Evolutionary conservation across 2,113 vertebrate genomes (phyloP).

Genomic region (Tychaedon coryphoeus): DNA sequence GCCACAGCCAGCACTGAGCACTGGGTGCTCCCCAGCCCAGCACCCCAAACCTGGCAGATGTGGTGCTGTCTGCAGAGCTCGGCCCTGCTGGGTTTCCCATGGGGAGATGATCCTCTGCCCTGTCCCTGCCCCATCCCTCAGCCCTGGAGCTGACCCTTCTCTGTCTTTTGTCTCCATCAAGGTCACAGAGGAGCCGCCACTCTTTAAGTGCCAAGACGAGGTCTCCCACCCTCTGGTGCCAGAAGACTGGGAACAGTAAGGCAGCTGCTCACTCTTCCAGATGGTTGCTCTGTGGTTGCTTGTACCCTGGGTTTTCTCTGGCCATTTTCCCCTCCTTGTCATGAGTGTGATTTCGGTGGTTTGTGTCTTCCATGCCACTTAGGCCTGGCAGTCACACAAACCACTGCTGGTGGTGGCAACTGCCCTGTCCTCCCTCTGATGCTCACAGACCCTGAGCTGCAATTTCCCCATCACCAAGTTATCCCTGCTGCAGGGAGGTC

Average conservation of each 20-base stretch:
- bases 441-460: not conserved
- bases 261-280: not conserved
- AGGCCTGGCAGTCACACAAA: not conserved
- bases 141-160: not conserved
- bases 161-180: conserved; percentile 24
- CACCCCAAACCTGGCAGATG: not conserved
- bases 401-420: not conserved
- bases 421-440: not conserved
- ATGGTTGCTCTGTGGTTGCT: not conserved
- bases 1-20: not conserved
- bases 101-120: not conserved
- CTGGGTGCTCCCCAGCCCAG: rapidly evolving
- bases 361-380: rapidly evolving
- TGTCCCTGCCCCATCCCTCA: not conserved
- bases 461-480: not conserved
- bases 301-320: not conserved
- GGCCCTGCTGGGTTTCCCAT: rapidly evolving
- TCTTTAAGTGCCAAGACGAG: conserved; percentile 21
- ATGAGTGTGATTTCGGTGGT: rapidly evolving
- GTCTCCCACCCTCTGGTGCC: not conserved
- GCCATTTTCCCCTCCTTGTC: not conserved
- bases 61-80: not conserved
- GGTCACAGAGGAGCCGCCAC: not conserved
- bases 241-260: conserved; percentile 48
- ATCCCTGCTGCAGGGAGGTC: not conserved